Conservation (phyloP, 2,888 invertebrate species). For the Eurois occulta region DNA sequence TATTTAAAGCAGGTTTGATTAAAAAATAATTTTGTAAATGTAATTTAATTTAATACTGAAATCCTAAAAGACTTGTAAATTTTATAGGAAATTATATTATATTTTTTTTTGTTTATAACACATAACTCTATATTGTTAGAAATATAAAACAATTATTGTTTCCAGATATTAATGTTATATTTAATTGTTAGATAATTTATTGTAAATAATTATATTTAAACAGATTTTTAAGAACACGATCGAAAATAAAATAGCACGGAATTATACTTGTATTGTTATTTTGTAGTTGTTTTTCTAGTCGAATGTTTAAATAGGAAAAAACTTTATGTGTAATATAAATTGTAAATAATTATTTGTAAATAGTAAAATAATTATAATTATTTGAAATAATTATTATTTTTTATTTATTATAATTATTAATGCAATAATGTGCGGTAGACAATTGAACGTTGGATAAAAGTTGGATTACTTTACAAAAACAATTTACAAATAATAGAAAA, state of each 20-base stretch:
- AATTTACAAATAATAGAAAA: conserved; percentile 67
- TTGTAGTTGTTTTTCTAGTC: conserved; percentile 74
- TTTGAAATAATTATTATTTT: conserved; percentile 26
- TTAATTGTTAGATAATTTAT: conserved; percentile 46
- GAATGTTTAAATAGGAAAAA: conserved; percentile 66
- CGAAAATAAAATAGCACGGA: conserved; percentile 73
- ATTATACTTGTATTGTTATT: conserved; percentile 67
- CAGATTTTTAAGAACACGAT: conserved; percentile 58
- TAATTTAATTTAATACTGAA: conserved; percentile 22
- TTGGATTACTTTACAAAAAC: conserved; percentile 62
- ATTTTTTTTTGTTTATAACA: neutral
- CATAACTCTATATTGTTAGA: conserved; percentile 29
- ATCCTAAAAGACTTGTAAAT: conserved; percentile 61
- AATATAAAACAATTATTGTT: conserved; percentile 36
- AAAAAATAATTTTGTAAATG: conserved; percentile 14
- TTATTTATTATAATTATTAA: conserved; percentile 38
- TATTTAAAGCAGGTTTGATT: neutral
- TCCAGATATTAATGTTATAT: conserved; percentile 48
- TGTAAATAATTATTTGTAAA: conserved; percentile 71
- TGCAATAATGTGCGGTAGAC: conserved; percentile 56
- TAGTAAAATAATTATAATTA: conserved; percentile 48
- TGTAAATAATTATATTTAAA: conserved; percentile 60
- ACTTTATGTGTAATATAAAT: conserved; percentile 53
- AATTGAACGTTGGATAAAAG: conserved; percentile 55
- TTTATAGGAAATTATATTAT: conserved; percentile 37